Evolutionary conservation across 2,888 invertebrate genomes (phyloP).

Genomic region (Blastobasis adustella): DNA sequence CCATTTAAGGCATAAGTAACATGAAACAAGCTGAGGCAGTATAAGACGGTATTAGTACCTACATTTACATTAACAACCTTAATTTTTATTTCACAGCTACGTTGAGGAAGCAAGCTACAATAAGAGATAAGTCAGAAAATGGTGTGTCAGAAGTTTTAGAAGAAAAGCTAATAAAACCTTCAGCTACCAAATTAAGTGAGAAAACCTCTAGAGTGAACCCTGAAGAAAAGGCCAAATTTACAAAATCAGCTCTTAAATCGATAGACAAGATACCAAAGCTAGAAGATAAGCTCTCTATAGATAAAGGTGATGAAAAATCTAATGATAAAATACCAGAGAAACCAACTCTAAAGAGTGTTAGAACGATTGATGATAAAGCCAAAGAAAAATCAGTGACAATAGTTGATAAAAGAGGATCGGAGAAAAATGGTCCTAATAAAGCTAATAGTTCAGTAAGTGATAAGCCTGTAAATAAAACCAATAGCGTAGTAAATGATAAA

Average conservation of each 20-base stretch:
- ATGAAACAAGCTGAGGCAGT: too few species aligned
- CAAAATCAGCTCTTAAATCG: conserved; percentile 38
- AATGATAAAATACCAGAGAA: conserved; percentile 41
- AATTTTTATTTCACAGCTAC: conserved; percentile 42
- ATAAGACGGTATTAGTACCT: too few species aligned
- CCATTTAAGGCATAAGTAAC: too few species aligned
- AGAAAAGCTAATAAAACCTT: conserved; percentile 60
- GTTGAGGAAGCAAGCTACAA: conserved; percentile 62
- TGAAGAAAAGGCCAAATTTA: conserved; percentile 56
- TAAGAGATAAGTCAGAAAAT: conserved; percentile 58
- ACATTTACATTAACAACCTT: too few species aligned
- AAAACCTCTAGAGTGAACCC: conserved; percentile 31
- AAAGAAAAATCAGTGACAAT: conserved; percentile 65
- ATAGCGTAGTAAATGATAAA: conserved; percentile 2
- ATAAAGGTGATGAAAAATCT: conserved; percentile 14
- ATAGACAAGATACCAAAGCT: conserved; percentile 35
- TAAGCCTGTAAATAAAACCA: conserved; percentile 2
- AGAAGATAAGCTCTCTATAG: conserved; percentile 20
- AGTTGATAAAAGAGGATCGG: conserved; percentile 46
- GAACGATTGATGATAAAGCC: conserved; percentile 59
- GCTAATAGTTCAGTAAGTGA: conserved; percentile 1
- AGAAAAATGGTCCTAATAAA: conserved; percentile 26
- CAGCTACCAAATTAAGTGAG: conserved; percentile 53
- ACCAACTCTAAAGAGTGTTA: conserved; percentile 49
- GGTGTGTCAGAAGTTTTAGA: conserved; percentile 47